Percentiles rank a stretch among this genome's conserved stretches.
Evolutionary conservation across 2,797 vertebrate genomes (phyloP).

Genomic region (Siniperca undulata): DNA sequence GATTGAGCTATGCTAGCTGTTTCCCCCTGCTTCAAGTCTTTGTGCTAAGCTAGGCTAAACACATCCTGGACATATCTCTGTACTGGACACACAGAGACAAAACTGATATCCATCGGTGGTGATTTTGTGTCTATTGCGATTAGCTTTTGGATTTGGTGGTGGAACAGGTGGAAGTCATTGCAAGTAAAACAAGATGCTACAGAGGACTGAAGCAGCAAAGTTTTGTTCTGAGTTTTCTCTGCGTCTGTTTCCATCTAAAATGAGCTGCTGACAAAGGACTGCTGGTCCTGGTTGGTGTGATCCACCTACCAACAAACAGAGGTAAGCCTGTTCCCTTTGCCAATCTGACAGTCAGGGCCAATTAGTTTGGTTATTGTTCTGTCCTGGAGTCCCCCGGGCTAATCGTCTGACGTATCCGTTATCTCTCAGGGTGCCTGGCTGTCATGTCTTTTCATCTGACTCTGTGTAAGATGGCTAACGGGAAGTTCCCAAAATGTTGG

Average conservation of each 20-base stretch:
- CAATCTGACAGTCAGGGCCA: conserved; percentile 18
- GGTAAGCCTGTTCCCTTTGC: not conserved
- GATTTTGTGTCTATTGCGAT: no score
- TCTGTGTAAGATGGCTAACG: not conserved
- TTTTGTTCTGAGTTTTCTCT: no score
- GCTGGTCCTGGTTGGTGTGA: not conserved
- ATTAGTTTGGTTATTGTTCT: conserved; percentile 12
- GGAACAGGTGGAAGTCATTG: no score
- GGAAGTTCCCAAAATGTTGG: conserved; percentile 1
- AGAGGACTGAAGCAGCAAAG: not conserved
- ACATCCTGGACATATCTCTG: not conserved
- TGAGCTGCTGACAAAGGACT: not conserved
- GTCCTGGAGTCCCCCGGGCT: not conserved
- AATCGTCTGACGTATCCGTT: conserved; percentile 4
- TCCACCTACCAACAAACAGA: conserved; percentile 8
- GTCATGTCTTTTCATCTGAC: conserved; percentile 3
- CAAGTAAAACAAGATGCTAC: not conserved
- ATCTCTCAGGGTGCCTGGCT: conserved; percentile 5
- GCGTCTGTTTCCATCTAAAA: no score
- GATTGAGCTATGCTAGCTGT: not conserved
- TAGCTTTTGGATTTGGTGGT: no score
- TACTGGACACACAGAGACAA: no score
- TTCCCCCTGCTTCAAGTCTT: not conserved
- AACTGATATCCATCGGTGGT: no score
- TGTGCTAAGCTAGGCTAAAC: conserved; percentile 1